Conservation (phyloP, 2,888 invertebrate genomes). For the Cheilosia impressa region DNA sequence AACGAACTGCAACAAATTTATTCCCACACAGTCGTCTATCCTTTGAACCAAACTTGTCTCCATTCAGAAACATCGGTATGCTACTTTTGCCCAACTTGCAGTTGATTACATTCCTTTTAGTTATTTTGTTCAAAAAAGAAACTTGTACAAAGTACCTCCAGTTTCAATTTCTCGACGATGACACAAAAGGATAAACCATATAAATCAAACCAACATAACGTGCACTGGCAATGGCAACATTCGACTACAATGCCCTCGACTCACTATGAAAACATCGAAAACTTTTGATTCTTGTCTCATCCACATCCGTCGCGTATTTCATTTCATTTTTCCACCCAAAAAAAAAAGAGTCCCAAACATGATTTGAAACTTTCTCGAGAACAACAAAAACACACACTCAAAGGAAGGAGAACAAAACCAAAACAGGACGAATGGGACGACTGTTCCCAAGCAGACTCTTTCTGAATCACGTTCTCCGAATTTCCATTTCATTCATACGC, state of each 20-base stretch:
- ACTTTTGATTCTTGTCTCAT: constrained; percentile 52
- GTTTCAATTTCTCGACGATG: constrained; percentile 57
- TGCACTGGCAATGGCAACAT: constrained; percentile 33
- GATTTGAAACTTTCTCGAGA: constrained; percentile 33
- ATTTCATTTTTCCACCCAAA: constrained; percentile 7
- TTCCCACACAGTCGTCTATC: no score
- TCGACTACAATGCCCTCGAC: constrained; percentile 14
- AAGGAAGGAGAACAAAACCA: constrained; percentile 12
- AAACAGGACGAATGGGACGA: constrained; percentile 28
- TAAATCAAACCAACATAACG: constrained; percentile 61
- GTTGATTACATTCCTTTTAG: constrained; percentile 14
- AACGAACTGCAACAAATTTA: no score
- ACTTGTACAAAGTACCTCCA: constrained; percentile 30
- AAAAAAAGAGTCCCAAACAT: constrained; percentile 5
- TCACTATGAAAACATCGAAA: constrained; percentile 45
- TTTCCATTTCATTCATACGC: constrained; percentile 63
- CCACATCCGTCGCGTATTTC: constrained; percentile 53
- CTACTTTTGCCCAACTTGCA: not conserved
- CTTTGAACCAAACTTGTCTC: not conserved
- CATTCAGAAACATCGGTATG: not conserved
- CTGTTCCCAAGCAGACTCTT: constrained; percentile 29
- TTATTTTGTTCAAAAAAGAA: not conserved
- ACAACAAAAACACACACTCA: constrained; percentile 33
- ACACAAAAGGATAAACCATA: constrained; percentile 57
- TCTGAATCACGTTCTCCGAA: constrained; percentile 56